A percentile compares a stretch with the other conserved stretches of the same genome.
These are phyloP conservation scores for Drosophila varians DNA, from an alignment of 1,140 invertebrate genomes.

Conservation along the genomic window DNA sequence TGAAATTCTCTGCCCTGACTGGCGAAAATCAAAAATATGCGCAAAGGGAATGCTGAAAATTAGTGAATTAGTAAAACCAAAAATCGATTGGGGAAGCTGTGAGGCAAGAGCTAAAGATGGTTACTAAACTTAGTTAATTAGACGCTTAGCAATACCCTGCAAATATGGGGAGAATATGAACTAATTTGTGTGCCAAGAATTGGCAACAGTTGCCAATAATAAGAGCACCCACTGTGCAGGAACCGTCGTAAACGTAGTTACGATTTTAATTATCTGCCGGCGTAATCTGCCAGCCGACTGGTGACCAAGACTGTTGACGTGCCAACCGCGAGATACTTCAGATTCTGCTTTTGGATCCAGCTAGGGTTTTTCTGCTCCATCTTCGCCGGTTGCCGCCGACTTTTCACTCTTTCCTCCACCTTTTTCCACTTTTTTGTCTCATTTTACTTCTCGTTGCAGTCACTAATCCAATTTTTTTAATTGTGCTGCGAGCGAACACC, in stretches of 20 bases:
- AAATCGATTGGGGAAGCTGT: neutral
- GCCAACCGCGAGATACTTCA: constrained; percentile 65
- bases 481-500: constrained; percentile 61
- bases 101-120: neutral
- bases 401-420: constrained; percentile 34
- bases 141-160: neutral
- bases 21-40: constrained; percentile 16
- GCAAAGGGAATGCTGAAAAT: constrained; percentile 8
- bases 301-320: constrained; percentile 52
- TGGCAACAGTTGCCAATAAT: too few relatives aligned
- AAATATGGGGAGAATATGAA: neutral
- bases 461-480: constrained; percentile 78
- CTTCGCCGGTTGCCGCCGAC: constrained; percentile 25
- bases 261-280: constrained; percentile 79
- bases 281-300: constrained; percentile 60
- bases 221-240: constrained; percentile 28
- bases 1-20: constrained; percentile 38
- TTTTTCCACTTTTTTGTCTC: constrained; percentile 7
- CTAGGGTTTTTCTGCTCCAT: constrained; percentile 27
- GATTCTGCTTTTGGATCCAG: constrained; percentile 20
- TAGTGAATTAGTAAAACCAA: neutral
- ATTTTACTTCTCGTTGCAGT: constrained; percentile 39
- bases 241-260: constrained; percentile 67
- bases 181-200: too few relatives aligned
- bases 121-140: neutral